These are phyloP conservation scores for Drosophila repletoides DNA, from an alignment of 1,140 invertebrate genomes.

Conservation along the genomic window DNA sequence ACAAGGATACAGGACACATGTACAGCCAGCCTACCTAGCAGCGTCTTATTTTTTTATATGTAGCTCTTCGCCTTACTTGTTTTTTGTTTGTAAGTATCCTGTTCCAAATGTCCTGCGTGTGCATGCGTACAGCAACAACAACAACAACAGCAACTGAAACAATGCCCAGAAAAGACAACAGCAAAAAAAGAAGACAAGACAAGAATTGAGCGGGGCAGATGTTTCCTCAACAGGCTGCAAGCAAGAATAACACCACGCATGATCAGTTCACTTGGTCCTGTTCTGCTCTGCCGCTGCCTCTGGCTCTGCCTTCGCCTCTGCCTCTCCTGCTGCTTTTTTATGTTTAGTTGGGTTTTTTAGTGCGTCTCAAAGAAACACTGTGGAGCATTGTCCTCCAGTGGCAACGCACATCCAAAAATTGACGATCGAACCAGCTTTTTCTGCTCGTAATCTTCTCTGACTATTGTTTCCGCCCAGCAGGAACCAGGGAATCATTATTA, in stretches of 20 bases:
- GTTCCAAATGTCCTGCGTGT: constrained; percentile 69
- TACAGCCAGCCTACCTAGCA: constrained; percentile 21
- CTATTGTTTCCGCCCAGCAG: constrained; percentile 40
- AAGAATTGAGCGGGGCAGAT: constrained; percentile 73
- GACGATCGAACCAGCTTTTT: constrained; percentile 35
- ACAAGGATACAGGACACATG: constrained; percentile 14
- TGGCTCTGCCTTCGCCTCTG: neutral
- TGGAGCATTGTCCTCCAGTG: constrained; percentile 61
- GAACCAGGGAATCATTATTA: constrained; percentile 54
- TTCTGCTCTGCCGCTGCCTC: constrained; percentile 10
- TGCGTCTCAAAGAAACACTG: constrained; percentile 14
- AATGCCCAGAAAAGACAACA: constrained; percentile 50
- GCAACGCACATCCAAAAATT: constrained; percentile 8
- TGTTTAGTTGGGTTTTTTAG: constrained; percentile 42
- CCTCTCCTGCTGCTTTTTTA: constrained; percentile 33
- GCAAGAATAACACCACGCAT: constrained; percentile 69
- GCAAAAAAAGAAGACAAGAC: constrained; percentile 49
- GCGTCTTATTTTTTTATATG: constrained; percentile 39
- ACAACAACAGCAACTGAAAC: constrained; percentile 33
- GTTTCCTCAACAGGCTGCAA: constrained; percentile 76
- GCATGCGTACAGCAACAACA: constrained; percentile 47
- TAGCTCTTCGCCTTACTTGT: constrained; percentile 40
- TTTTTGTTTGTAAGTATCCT: constrained; percentile 64
- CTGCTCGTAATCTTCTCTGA: constrained; percentile 41
- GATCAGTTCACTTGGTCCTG: constrained; percentile 57